Base-by-base conservation (phyloP, 2,113 vertebrate species). In the Okapia johnstoni region DNA sequence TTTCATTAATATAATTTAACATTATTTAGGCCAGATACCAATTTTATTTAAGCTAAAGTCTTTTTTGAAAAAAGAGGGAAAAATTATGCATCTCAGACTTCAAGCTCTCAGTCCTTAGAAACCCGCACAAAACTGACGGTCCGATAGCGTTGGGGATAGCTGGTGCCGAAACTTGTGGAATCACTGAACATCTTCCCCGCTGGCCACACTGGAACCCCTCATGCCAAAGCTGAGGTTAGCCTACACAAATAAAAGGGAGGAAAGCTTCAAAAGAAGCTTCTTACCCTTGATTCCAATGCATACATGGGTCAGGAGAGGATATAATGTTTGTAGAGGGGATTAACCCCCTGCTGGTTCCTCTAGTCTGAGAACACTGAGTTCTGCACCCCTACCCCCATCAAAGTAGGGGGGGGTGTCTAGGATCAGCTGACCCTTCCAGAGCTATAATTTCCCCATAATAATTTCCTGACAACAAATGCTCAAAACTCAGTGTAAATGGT, bases 301-400 rank as follows among this genome's bases (percentile, higher is more conserved):
- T 95, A 97, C 96, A 89, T 84, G 93, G 89, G 93, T 98, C 98
- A 60, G 97, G 94, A 98, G 98, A 98, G 97, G 97, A 97, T 98
- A 98, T 97, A 96, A 96, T 99, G 98, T 99, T 98, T 99, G 98
- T 98, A 96, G 95, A 99, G 98, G 97, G 98, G 98, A 99, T 99
- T 99, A 99, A 66, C 96, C 97, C 90, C 98, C 98, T 96, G 97
- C 98, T 4, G 98, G 0, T 94, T 52, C 97, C 96, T 94, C 96
- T 97, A 90, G 92, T 98, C 98, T 11, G 97, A 98, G 92, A 15
- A 19, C 97, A 92, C 94, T 95, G 97, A 98, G 97, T 96, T 96
- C 95, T 98, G 95, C 85, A 40, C 85, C 86, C 13, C 50, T 30
- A 63, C n/a, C 87, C 76, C 30, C 12, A 13, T 17, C 46, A 7